Evolutionary conservation across 2,888 invertebrate species (phyloP), one percentile per base, ranked within the genome.

Genomic region (Trachelus iudaicus): DNA sequence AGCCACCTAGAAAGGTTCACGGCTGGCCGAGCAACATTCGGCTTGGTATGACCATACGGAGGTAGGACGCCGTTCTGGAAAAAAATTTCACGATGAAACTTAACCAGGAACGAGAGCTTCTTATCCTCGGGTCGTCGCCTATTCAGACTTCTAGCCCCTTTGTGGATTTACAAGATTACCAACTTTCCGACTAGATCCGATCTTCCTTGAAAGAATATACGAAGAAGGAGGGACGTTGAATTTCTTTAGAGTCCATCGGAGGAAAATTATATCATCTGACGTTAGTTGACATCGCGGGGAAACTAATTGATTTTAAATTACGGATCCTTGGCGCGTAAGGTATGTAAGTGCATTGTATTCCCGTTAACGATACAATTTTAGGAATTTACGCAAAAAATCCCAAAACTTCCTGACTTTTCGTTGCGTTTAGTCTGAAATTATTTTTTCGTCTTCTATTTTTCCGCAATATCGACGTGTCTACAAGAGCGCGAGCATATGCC

Each of bases 131-230:
- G 30, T 15, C 30, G 80, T 82, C 81, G 81, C 81, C 82, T 84
- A 84, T 83, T 83, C 83, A 83, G 82, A 79, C 77, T 81, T 77
- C 79, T 76, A 78, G 79, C 82, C 9, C 23, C 84, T 81, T 87
- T 84, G 84, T 85, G 81, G 82, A 82, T 86, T 87, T 86, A 87
- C 83, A 86, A 81, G 83, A 82, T 86, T 87, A 84, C 82, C 31
- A 71, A 71, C 31, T 71, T 71, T 75, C 76, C 77, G 76, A 79
- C 81, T 73, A 40, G 77, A 76, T 76, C 77, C 56, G 56, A 56
- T 56, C 56, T 56, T 23, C 2, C 56, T 56, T 23, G 23, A 23
- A 23, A 23, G 56, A 56, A 56, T 56, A 15, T 56, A 56, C 56
- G 23, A 23, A 9, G 23, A 3, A 56, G 6, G 9, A 15, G 56